A percentile compares a stretch with the other conserved stretches of the same genome.
Evolutionary conservation across 2,797 vertebrate genomes (phyloP).

Genomic region (Buceros bicornis): DNA sequence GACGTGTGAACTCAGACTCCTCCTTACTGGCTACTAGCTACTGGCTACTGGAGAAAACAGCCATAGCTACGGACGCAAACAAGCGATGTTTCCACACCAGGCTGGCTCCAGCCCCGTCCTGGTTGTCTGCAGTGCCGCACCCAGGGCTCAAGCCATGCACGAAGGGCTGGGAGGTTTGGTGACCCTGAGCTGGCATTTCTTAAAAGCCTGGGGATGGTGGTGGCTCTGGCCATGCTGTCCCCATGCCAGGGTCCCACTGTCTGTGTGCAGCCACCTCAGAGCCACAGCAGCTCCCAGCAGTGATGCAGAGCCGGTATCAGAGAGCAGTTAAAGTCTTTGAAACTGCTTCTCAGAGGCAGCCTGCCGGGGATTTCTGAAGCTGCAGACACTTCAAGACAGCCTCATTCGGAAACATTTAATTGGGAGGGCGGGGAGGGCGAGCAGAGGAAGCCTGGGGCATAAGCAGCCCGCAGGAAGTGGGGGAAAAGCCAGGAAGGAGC

Average conservation of each 20-base stretch:
- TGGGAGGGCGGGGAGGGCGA: background rate
- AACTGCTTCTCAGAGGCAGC: background rate
- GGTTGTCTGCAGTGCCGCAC: background rate
- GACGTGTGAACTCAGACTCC: background rate
- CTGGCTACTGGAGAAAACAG: background rate
- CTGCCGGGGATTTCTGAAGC: background rate
- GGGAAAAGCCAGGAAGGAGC: background rate
- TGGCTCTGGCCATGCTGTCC: fast-evolving
- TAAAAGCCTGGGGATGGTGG: background rate
- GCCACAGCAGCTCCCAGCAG: background rate
- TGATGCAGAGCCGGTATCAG: fast-evolving
- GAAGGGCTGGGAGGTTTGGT: background rate
- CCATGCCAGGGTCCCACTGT: fast-evolving
- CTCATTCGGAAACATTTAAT: background rate
- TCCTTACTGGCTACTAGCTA: background rate
- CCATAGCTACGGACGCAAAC: fast-evolving
- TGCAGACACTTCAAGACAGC: background rate
- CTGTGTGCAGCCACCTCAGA: background rate
- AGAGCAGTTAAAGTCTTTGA: background rate
- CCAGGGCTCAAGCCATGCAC: fast-evolving
- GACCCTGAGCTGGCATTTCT: background rate
- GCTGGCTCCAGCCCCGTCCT: background rate
- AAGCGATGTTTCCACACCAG: background rate
- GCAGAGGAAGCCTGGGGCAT: background rate
- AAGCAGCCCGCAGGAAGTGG: background rate